These are phyloP conservation scores for Linyphia triangularis DNA, from an alignment of 2,888 invertebrate genomes.

Conservation along the genomic window DNA sequence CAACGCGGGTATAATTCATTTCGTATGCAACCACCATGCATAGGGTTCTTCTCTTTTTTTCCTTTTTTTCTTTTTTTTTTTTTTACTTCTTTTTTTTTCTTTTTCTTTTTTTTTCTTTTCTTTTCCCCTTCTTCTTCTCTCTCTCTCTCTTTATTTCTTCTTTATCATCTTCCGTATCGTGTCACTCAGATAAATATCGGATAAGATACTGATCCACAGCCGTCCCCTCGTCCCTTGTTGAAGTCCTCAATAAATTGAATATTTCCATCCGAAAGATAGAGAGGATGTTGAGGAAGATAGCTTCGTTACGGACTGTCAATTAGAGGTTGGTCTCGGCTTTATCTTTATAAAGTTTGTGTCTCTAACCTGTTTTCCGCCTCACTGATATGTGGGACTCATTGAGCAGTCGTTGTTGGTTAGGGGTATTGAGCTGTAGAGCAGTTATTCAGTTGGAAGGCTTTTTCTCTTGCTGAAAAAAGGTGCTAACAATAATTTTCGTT, in stretches of 20 bases:
- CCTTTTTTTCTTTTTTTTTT: too few relatives aligned
- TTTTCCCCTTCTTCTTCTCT: too few relatives aligned
- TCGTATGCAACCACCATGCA: slow-evolving; percentile 32
- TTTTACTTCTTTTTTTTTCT: too few relatives aligned
- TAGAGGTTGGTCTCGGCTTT: neutral
- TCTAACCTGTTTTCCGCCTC: slow-evolving; percentile 9
- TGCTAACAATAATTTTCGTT: too few relatives aligned
- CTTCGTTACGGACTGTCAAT: slow-evolving; percentile 42
- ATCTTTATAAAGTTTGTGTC: neutral
- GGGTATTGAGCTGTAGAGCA: neutral
- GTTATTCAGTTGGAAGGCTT: neutral
- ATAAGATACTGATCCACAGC: too few relatives aligned
- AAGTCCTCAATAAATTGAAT: slow-evolving; percentile 34
- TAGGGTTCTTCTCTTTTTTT: neutral
- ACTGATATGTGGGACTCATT: neutral
- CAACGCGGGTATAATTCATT: neutral
- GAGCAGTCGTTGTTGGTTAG: neutral
- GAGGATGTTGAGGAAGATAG: slow-evolving; percentile 8
- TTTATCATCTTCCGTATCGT: neutral
- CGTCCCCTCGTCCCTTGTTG: too few relatives aligned
- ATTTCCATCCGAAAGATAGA: neutral
- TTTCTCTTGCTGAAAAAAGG: too few relatives aligned
- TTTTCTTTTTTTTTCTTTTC: too few relatives aligned
- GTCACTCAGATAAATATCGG: neutral
- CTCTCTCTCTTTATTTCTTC: too few relatives aligned